Evolutionary conservation across 92 coral and sea anemone species (phyloP).

Genomic region (Actinernus sp.): DNA sequence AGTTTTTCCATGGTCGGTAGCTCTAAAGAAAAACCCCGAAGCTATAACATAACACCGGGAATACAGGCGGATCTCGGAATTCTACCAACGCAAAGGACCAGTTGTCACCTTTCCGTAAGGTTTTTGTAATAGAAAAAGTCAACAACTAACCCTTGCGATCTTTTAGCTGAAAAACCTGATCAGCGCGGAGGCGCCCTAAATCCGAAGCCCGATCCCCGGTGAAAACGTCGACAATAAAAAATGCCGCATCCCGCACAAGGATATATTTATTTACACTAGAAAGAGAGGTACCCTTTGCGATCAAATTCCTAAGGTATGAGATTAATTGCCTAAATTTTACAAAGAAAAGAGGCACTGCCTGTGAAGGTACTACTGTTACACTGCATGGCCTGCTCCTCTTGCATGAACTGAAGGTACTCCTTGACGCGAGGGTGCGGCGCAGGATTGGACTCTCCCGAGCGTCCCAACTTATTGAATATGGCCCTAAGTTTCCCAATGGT

Average conservation of each 20-base stretch:
- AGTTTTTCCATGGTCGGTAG: slow-evolving; percentile 34
- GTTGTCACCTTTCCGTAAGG: background rate
- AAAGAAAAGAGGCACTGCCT: no score
- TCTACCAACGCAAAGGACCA: slow-evolving; percentile 35
- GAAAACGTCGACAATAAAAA: background rate
- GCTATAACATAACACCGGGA: slow-evolving; percentile 47
- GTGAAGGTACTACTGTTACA: slow-evolving; percentile 22
- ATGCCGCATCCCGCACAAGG: slow-evolving; percentile 12
- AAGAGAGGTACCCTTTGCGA: no score
- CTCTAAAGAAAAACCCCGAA: slow-evolving; percentile 40
- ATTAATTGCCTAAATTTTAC: no score
- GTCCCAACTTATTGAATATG: slow-evolving; percentile 27
- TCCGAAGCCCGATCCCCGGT: no score
- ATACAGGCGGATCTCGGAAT: slow-evolving; percentile 7
- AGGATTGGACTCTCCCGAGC: no score
- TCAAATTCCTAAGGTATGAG: no score
- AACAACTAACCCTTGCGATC: slow-evolving; percentile 14
- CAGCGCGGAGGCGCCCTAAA: background rate
- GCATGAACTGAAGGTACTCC: no score
- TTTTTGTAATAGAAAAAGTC: slow-evolving; percentile 23
- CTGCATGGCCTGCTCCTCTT: no score
- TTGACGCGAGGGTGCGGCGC: no score
- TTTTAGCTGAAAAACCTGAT: background rate
- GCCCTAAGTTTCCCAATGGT: slow-evolving; percentile 51
- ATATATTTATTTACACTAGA: no score